Percentiles rank a stretch among this genome's conserved stretches.
Conservation (phyloP, 2,797 vertebrate genomes). For the Syndactyla subalaris region DNA sequence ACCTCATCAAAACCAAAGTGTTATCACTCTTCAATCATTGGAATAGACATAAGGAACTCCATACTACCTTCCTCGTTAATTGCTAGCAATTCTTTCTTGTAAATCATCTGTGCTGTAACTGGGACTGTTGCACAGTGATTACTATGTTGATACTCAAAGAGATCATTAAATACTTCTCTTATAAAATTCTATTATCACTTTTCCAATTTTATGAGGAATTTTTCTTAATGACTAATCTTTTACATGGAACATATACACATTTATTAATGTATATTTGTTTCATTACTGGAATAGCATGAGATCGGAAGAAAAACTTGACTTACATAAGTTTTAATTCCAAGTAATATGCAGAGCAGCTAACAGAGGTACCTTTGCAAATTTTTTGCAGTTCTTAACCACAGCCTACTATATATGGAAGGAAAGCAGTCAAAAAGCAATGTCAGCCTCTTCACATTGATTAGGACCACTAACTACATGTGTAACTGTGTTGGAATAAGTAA, state of each 20-base stretch:
- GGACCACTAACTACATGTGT: not conserved
- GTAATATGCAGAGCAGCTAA: conserved; percentile 6
- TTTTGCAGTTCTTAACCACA: conserved; percentile 64
- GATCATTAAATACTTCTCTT: not conserved
- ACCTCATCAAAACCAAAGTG: not conserved
- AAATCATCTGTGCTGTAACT: not conserved
- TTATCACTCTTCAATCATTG: not conserved
- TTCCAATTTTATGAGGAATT: not conserved
- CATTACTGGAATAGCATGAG: not conserved
- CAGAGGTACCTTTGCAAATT: not conserved
- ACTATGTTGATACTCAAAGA: not conserved
- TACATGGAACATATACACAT: not conserved
- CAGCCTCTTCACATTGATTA: conserved; percentile 21
- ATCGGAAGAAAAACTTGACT: not conserved
- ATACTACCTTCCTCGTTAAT: not conserved
- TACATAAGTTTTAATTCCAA: not conserved
- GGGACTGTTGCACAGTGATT: not conserved
- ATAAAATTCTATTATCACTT: not conserved
- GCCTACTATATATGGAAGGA: conserved; percentile 56
- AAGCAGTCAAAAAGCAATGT: conserved; percentile 42
- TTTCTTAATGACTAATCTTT: not conserved
- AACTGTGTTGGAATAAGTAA: not conserved
- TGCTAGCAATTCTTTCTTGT: not conserved
- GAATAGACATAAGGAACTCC: not conserved
- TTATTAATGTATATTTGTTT: not conserved